Evolutionary conservation across 2,113 vertebrate genomes (phyloP).

Genomic region (Rhinolophus ferrumequinum): DNA sequence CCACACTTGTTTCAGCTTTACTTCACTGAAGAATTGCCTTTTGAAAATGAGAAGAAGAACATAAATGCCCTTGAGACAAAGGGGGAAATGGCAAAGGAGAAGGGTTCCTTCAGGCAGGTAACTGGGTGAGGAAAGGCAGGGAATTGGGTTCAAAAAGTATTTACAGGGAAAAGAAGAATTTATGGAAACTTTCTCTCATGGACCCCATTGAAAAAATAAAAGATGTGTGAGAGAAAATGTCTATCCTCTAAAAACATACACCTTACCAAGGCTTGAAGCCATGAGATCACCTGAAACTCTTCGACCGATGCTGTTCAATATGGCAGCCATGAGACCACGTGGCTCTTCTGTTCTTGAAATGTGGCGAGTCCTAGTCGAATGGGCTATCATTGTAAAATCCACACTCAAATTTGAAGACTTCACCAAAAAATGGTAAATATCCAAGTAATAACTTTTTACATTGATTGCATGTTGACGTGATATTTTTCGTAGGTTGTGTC

Average conservation of each 20-base stretch:
- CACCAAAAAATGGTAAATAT: background rate
- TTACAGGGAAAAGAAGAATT: background rate
- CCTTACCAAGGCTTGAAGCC: background rate
- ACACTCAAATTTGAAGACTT: background rate
- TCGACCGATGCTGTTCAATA: background rate
- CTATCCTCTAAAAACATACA: background rate
- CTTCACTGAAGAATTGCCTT: background rate
- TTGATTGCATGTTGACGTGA: background rate
- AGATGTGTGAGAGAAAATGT: background rate
- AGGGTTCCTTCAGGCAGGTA: background rate
- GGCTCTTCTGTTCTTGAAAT: background rate
- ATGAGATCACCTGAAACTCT: background rate
- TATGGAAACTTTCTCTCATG: background rate
- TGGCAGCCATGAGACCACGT: background rate
- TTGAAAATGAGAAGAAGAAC: background rate
- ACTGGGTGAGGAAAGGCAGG: background rate
- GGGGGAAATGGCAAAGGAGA: background rate
- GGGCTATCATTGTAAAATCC: background rate
- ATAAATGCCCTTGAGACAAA: background rate
- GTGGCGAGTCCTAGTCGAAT: background rate
- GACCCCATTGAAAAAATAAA: background rate
- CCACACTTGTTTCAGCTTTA: background rate
- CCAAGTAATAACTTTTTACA: background rate
- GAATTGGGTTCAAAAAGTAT: background rate
- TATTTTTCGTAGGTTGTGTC: background rate